These are phyloP conservation scores for Anastrepha obliqua DNA, from an alignment of 1,140 invertebrate species.

Conservation along the genomic window DNA sequence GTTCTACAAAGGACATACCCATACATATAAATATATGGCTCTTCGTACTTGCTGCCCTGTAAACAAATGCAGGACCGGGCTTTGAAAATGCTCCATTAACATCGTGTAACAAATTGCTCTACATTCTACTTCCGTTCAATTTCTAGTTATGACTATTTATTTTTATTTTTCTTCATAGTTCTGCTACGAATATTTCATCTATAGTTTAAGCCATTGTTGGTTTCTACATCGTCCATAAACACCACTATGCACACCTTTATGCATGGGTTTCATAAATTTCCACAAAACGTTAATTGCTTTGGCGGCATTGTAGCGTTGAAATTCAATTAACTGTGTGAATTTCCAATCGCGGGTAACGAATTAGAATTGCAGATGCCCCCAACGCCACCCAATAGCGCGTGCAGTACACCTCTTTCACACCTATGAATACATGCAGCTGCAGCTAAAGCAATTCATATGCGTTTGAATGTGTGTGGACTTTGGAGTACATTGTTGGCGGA, in stretches of 20 bases:
- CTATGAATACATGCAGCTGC: not conserved
- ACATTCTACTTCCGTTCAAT: too few relatives aligned
- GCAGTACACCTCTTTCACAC: slow-evolving; percentile 22
- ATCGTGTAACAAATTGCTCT: too few relatives aligned
- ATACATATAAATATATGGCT: too few relatives aligned
- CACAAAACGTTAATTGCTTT: slow-evolving; percentile 19
- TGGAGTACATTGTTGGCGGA: not conserved
- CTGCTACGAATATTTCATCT: too few relatives aligned
- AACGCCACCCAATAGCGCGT: not conserved
- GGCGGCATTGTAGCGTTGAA: slow-evolving; percentile 5
- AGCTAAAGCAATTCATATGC: not conserved
- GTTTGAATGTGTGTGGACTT: not conserved
- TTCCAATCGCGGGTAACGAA: slow-evolving; percentile 12
- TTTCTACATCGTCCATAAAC: not conserved
- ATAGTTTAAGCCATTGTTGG: not conserved
- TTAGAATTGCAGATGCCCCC: not conserved
- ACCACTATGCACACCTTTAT: not conserved
- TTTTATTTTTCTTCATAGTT: too few relatives aligned
- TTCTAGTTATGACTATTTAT: too few relatives aligned
- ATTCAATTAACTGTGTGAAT: slow-evolving; percentile 52
- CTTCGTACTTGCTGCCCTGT: too few relatives aligned
- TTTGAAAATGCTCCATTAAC: too few relatives aligned
- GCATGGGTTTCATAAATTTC: slow-evolving; percentile 45
- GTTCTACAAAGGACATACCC: too few relatives aligned
- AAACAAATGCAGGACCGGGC: too few relatives aligned